Evolutionary conservation across 2,888 invertebrate genomes (phyloP).

Genomic region (Altica lythri): DNA sequence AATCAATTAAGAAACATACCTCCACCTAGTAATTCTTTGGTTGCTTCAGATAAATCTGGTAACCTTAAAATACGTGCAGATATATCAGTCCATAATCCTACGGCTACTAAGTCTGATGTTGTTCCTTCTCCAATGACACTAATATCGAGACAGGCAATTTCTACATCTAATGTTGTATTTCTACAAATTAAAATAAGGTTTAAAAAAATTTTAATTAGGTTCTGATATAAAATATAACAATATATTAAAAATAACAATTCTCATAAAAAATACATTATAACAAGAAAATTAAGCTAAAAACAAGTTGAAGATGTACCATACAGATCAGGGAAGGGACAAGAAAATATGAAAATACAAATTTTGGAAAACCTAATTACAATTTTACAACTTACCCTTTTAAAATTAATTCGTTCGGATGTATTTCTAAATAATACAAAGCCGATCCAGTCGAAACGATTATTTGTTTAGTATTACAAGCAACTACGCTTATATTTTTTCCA

Average conservation of each 20-base stretch:
- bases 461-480: constrained; percentile 78
- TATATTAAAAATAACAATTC: constrained; percentile 1
- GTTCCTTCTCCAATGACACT: constrained; percentile 73
- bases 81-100: constrained; percentile 97
- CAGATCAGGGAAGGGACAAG: no score
- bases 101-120: constrained; percentile 78
- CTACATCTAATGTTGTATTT: constrained; percentile 81
- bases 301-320: no score
- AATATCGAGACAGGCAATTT: constrained; percentile 95
- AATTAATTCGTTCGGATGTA: constrained; percentile 67
- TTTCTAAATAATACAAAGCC: constrained; percentile 81
- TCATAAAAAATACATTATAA: no score
- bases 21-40: constrained; percentile 87
- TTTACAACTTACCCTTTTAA: constrained; percentile 68
- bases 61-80: constrained; percentile 84
- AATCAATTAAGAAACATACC: constrained; percentile 58
- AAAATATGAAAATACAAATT: no score
- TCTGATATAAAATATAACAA: not conserved
- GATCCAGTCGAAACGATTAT: constrained; percentile 87
- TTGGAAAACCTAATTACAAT: no score
- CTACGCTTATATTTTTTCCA: constrained; percentile 83
- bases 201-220: not conserved
- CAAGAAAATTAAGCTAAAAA: no score
- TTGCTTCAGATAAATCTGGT: constrained; percentile 79
- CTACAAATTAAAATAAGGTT: constrained; percentile 51